Conservation (phyloP, 2,888 invertebrate genomes). For the Carabus problematicus region DNA sequence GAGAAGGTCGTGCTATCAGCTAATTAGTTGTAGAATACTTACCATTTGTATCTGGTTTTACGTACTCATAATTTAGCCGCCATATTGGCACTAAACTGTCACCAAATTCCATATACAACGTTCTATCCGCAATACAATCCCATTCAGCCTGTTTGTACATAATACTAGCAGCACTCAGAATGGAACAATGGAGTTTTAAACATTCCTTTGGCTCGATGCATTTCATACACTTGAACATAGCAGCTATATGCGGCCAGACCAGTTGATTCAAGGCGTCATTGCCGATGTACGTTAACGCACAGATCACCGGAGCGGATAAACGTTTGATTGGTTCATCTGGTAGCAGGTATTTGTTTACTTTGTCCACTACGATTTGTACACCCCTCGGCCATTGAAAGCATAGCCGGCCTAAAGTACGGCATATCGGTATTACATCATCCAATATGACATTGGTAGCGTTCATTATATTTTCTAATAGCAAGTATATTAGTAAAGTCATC, state of each 20-base stretch:
- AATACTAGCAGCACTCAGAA: constrained; percentile 25
- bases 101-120: constrained; percentile 21
- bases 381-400: constrained; percentile 32
- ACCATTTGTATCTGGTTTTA: neutral
- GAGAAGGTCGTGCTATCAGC: too few relatives aligned
- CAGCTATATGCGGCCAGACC: constrained; percentile 33
- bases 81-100: constrained; percentile 28
- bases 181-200: constrained; percentile 13
- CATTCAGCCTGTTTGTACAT: constrained; percentile 20
- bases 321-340: constrained; percentile 21
- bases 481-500: constrained; percentile 36
- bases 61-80: constrained; percentile 8
- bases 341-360: constrained; percentile 31
- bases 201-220: constrained; percentile 1
- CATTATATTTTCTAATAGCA: constrained; percentile 33
- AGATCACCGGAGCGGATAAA: constrained; percentile 32
- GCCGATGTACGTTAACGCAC: constrained; percentile 28
- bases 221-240: constrained; percentile 23
- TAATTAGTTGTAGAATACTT: neutral
- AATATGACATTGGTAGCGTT: constrained; percentile 23
- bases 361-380: constrained; percentile 26
- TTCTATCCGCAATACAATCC: constrained; percentile 7
- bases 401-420: constrained; percentile 34
- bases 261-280: constrained; percentile 23
- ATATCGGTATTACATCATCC: constrained; percentile 24